phyloP scores from a whole-genome alignment of 2,113 vertebrate genomes.

The Oryzias curvinotus region DNA sequence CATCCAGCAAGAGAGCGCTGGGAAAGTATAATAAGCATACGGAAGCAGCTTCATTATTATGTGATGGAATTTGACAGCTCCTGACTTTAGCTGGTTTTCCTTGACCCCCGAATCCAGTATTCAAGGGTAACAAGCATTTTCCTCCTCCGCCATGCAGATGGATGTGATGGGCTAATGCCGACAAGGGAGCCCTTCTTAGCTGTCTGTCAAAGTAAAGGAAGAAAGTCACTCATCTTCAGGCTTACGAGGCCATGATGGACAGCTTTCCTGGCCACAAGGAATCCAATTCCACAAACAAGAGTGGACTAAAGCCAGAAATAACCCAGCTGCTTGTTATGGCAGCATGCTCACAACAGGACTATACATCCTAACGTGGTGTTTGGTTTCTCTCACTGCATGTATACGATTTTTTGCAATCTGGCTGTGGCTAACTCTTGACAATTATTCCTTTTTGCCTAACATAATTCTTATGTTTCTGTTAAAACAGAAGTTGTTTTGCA shows the following conservation, averaged over 20 bases:
- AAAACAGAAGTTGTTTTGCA: background rate
- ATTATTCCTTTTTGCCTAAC: too few species aligned
- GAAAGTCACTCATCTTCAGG: slow-evolving; percentile 44
- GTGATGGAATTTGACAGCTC: slow-evolving; percentile 24
- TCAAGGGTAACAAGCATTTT: slow-evolving; percentile 31
- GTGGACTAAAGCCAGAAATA: slow-evolving; percentile 7
- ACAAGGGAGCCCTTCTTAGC: slow-evolving; percentile 29
- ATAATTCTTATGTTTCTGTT: too few species aligned
- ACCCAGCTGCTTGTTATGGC: background rate
- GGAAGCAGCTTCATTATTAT: slow-evolving; percentile 21
- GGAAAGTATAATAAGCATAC: background rate
- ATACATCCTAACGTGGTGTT: background rate
- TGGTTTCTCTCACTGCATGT: background rate
- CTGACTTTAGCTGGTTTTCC: slow-evolving; percentile 34
- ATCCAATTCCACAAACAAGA: slow-evolving; percentile 7
- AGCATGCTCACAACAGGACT: background rate
- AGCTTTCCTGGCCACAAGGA: slow-evolving; percentile 1
- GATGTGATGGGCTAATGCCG: slow-evolving; percentile 39
- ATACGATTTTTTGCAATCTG: too few species aligned
- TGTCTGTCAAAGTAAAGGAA: slow-evolving; percentile 52
- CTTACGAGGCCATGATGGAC: slow-evolving; percentile 34
- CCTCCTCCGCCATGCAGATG: slow-evolving; percentile 27
- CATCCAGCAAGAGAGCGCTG: background rate
- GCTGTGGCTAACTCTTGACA: too few species aligned
- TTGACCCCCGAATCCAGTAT: slow-evolving; percentile 44